Conservation (phyloP, 2,797 vertebrate genomes). For the Myiotriccus ornatus region DNA sequence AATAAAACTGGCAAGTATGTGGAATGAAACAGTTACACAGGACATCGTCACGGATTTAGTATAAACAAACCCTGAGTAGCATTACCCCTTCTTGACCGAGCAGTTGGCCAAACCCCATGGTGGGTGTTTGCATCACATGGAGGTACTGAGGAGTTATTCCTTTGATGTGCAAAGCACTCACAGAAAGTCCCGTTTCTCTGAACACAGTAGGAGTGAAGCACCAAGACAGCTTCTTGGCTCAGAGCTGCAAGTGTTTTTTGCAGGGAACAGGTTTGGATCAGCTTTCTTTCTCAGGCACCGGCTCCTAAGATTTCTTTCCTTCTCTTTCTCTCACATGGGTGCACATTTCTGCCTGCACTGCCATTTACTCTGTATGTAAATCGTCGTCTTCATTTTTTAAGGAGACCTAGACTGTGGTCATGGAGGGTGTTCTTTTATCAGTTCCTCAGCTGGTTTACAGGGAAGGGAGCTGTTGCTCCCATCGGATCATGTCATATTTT, state of each 20-base stretch:
- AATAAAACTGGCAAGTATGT: background rate
- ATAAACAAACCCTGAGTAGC: conserved; percentile 12
- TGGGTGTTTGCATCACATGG: conserved; percentile 56
- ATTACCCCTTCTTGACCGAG: background rate
- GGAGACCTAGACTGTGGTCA: background rate
- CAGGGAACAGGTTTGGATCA: conserved; percentile 26
- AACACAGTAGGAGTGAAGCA: conserved; percentile 22
- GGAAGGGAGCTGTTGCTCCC: background rate
- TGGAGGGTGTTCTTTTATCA: background rate
- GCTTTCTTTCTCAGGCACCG: background rate
- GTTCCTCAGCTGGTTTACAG: background rate
- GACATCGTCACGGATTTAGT: background rate
- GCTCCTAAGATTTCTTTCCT: background rate
- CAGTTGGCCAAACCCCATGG: conserved; percentile 27
- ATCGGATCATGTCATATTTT: background rate
- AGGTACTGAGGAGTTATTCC: conserved; percentile 6
- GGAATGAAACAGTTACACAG: background rate
- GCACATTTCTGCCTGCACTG: background rate
- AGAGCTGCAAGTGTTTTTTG: background rate
- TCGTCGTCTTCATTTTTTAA: background rate
- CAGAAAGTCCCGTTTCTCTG: conserved; percentile 29
- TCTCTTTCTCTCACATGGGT: background rate
- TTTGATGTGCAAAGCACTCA: conserved; percentile 51
- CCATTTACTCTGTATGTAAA: background rate
- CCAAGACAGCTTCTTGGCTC: conserved; percentile 61